These are phyloP conservation scores for Eurystomus glaucurus DNA, from an alignment of 2,797 vertebrate genomes.

Conservation along the genomic window DNA sequence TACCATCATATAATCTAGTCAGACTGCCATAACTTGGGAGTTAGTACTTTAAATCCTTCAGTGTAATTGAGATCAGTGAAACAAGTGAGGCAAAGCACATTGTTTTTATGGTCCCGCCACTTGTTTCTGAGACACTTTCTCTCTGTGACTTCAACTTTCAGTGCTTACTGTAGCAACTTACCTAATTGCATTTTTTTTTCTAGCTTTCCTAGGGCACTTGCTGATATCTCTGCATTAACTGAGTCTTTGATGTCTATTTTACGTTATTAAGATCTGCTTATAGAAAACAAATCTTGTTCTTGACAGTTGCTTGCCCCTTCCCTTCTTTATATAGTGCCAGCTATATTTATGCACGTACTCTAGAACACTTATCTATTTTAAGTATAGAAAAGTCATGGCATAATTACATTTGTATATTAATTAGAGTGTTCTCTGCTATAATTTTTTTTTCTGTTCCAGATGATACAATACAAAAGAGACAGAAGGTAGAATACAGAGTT, in stretches of 20 bases:
- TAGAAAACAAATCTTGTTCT: background rate
- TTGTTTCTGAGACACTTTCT: background rate
- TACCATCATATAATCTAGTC: background rate
- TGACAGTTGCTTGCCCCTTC: background rate
- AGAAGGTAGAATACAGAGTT: background rate
- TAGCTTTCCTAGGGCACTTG: background rate
- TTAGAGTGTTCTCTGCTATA: background rate
- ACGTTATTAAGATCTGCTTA: background rate
- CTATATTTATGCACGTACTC: background rate
- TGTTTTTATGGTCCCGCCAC: background rate
- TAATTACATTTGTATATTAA: background rate
- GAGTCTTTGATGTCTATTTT: background rate
- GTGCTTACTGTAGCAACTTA: background rate
- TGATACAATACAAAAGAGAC: background rate
- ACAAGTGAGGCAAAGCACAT: accelerated
- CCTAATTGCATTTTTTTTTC: background rate
- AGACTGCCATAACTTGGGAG: background rate
- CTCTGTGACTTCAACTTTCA: background rate
- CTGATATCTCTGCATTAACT: background rate
- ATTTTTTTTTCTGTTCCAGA: background rate
- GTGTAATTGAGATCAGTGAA: accelerated
- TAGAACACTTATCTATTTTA: background rate
- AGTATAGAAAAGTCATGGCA: background rate
- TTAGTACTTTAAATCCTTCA: background rate
- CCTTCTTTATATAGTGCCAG: background rate